These are phyloP conservation scores for Hoplodrina ambigua DNA, from an alignment of 2,888 invertebrate genomes.

Conservation along the genomic window DNA sequence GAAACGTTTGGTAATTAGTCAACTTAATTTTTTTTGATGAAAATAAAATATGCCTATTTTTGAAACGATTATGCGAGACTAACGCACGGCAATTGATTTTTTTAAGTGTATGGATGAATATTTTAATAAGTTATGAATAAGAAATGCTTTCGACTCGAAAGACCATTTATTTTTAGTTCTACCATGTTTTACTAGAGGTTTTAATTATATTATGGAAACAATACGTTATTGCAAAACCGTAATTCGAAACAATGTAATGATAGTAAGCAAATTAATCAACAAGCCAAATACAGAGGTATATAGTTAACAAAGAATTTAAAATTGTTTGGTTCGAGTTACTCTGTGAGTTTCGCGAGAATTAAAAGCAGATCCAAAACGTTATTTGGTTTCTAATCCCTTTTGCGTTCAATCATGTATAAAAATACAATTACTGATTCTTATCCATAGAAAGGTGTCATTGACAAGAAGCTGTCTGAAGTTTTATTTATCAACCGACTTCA, in stretches of 20 bases:
- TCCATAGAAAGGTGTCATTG: conserved; percentile 1
- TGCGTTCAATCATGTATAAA: conserved; percentile 13
- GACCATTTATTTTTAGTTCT: not conserved
- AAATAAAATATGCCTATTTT: too few species aligned
- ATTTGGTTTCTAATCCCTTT: not conserved
- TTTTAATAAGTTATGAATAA: not conserved
- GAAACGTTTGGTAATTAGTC: not conserved
- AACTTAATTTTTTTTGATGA: not conserved
- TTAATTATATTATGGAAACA: too few species aligned
- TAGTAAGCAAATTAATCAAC: not conserved
- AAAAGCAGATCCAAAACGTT: conserved; percentile 22
- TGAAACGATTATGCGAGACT: too few species aligned
- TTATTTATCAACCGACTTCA: too few species aligned
- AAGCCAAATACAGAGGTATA: not conserved
- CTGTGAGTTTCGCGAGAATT: conserved; percentile 32
- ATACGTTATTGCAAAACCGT: not conserved
- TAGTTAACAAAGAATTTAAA: not conserved
- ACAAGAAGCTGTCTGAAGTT: not conserved
- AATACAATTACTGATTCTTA: conserved; percentile 31
- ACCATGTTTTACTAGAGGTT: too few species aligned
- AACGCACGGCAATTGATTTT: too few species aligned
- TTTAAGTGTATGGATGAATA: too few species aligned
- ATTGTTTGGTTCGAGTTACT: not conserved
- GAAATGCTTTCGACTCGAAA: not conserved
- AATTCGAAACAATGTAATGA: not conserved